Evolutionary conservation across 2,888 invertebrate species (phyloP), one percentile per base, ranked within the genome.

Genomic region (Hypomecis atomaria): DNA sequence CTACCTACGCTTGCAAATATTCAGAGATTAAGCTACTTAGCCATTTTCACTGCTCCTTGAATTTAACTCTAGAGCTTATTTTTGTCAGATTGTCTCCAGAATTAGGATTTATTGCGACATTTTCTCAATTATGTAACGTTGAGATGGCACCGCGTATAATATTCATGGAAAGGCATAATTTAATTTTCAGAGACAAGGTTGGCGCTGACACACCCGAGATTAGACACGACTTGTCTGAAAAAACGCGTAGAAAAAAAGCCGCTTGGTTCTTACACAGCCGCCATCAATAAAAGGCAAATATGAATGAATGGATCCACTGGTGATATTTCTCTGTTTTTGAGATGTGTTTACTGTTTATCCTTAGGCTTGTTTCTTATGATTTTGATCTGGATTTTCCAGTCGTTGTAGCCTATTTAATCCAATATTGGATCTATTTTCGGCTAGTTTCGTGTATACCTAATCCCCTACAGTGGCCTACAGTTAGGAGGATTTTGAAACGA

Each of bases 131-230:
- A 75, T 79, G 73, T 85, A 86, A 87, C 79, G 80, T 76, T 88
- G 87, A 86, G 83, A 88, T 87, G 82, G 85, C 84, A 82, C 80
- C 83, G 77, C 79, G 83, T 92, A 86, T 90, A 91, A 92, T 91
- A 92, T 92, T 92, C 92, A 92, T 92, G 88, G 84, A 88, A 91
- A 89, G 79, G 73, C 85, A 90, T 92, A 89, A 91, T 90, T 92
- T 90, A 86, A 91, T 91, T 90, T 85, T 36, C 66, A 60, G 79
- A 84, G 88, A 89, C 89, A 86, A 85, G 73, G 79, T 76, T 79
- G 78, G 82, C 78, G 78, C 71, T 70, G 74, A 76, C 78, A 72
- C 80, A 76, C 76, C 71, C 70, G 78, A 86, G 88, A 89, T 90
- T 89, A 89, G 83, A 77, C n/a, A 7, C 10, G 78, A 50, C n/a